Percentiles rank a stretch among this genome's conserved stretches.
phyloP scores from a whole-genome alignment of 92 coral and sea anemone genomes.

The Meandrina meandrites region DNA sequence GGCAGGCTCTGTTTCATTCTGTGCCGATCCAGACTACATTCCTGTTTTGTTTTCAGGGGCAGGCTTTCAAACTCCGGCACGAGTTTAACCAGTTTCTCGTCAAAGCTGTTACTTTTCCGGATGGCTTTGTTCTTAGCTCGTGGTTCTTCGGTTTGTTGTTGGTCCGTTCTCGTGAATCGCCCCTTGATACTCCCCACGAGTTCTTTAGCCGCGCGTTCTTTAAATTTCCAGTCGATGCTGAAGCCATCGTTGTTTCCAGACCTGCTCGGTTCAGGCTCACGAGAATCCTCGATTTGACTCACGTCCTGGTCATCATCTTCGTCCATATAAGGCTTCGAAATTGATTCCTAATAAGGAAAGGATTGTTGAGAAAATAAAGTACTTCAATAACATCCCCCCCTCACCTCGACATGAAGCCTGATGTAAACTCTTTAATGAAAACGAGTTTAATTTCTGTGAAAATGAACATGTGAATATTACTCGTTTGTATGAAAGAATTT shows the following conservation, averaged over 20 bases:
- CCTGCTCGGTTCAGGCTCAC: constrained; percentile 1
- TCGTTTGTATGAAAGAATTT: too few relatives aligned
- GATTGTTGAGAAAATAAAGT: neutral
- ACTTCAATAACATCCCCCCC: too few relatives aligned
- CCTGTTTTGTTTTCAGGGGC: constrained; percentile 52
- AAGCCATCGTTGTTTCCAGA: neutral
- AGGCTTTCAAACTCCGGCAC: constrained; percentile 64
- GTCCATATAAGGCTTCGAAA: constrained; percentile 9
- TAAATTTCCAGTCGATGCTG: constrained; percentile 4
- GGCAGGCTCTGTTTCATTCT: constrained; percentile 58
- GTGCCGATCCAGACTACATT: constrained; percentile 63
- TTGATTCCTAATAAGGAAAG: constrained; percentile 12
- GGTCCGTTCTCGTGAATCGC: constrained; percentile 14
- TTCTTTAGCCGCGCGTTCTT: constrained; percentile 30
- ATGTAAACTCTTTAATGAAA: too few relatives aligned
- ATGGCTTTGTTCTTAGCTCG: neutral
- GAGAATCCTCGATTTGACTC: neutral
- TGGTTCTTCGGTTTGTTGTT: neutral
- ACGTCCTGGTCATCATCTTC: constrained; percentile 8
- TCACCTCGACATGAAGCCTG: too few relatives aligned
- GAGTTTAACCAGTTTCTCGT: constrained; percentile 52
- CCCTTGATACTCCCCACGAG: constrained; percentile 38
- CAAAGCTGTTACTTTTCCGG: constrained; percentile 57
- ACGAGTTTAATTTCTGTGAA: neutral
- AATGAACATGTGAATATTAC: too few relatives aligned